Base-by-base conservation (phyloP, 92 coral and sea anemone species). In the Isaurus tuberculatus region DNA sequence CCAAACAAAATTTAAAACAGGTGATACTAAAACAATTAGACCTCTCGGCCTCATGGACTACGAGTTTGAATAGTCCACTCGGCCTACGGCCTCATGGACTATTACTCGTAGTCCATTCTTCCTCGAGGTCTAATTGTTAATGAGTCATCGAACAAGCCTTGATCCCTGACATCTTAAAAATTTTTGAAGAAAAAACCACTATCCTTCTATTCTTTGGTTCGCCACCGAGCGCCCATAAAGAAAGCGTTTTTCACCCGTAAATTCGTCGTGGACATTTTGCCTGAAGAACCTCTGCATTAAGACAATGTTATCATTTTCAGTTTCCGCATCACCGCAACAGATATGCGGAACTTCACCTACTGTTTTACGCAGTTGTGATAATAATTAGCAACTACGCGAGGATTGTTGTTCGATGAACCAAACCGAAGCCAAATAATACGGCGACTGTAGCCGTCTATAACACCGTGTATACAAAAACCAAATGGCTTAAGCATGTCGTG, bases 221-320 rank as follows among this genome's bases (percentile, higher is more conserved):
- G 92, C 72, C 17, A 85, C 80, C 1, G 92, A 75, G 49, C 72
- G 72, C 16, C 92, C 89, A 29, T 53, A 85, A 29, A 89, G 36
- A 65, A 88, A 91, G 27, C 90, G 75, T 49, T 85, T 88, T 28
- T 70, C 78, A 65, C 85, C 84, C 40, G 61, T 72, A 85, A 88
- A 88, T 68, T 73, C 81, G 82, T 91, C 91, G 40, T 57, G 83
- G 27, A 75, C 91, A 55, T 91, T 72, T 68, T 88, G 92, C 79
- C 91, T 79, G 19, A 92, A 80, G 49, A 89, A 92, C 70, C 91
- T 82, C 84, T 89, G 95, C 85, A 92, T 92, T 0, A 81, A 92
- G 16, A 90, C 83, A 44, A 88, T 80, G 49, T 79, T 65, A 14
- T 64, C 91, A 73, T 92, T 92, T 79, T 86, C 92, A 25, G 95